Evolutionary conservation across 2,797 vertebrate genomes (phyloP), one percentile per base, ranked within the genome.

Genomic region (Alcedo quadribrachys): DNA sequence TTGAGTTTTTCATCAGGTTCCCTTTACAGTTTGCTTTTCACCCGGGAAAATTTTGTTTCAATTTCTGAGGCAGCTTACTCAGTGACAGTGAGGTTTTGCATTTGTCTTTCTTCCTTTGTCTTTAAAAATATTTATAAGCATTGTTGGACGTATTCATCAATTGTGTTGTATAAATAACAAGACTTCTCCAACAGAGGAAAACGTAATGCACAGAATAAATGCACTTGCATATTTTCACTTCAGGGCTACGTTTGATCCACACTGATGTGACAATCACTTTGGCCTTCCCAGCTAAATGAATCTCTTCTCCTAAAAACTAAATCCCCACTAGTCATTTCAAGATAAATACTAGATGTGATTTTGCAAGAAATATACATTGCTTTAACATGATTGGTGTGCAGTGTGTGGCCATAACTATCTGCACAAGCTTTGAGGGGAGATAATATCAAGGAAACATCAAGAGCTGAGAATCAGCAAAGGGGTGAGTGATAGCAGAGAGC

Each of bases 211-310:
- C 87, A 83, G 90, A 90, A 95, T 85, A 92, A 94, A 93, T 60
- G 46, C n/a, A 45, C 57, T 90, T 92, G 50, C 32, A 60, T 89
- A 86, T 89, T 96, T 93, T 93, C 66, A 89, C 83, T 91, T 67
- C 40, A 95, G 92, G 96, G 90, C 79, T 92, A 45, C 75, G 16
- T 91, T 94, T 96, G 93, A 96, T 95, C 93, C 7, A 4, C 62
- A 8, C 32, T 79, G 22, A 68, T 96, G 63, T 92, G 87, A 95
- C 78, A 95, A 75, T 75, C 58, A 84, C 37, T 2, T 10, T 46
- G 60, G 69, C 70, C 85, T 84, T 68, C 88, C n/a, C 51, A 91
- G 68, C 37, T 80, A 92, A 94, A 93, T 74, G 8, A 94, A 95
- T 89, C 57, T 69, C 68, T 96, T 80, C 75, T 92, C 80, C 33